Conservation (phyloP, 2,797 vertebrate species). For the Acropternis orthonyx region DNA sequence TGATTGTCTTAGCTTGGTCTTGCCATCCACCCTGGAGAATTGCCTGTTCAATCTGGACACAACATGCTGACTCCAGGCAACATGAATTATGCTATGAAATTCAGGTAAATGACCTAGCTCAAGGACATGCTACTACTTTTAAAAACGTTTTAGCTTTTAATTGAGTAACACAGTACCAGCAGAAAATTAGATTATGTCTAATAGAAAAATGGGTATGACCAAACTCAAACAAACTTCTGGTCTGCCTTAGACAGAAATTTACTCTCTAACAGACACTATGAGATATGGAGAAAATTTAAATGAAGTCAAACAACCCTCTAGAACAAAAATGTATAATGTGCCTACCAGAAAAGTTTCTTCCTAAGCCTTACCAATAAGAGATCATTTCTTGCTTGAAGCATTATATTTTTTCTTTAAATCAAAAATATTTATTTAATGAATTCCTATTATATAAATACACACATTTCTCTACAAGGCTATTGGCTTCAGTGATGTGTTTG, state of each 20-base stretch:
- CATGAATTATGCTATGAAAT: neutral
- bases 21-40: neutral
- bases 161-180: neutral
- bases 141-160: neutral
- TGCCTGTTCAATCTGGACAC: neutral
- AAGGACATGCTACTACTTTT: neutral
- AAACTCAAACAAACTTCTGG: neutral
- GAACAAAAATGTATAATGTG: neutral
- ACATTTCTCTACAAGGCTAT: neutral
- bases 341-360: neutral
- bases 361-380: neutral
- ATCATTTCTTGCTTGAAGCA: neutral
- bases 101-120: neutral
- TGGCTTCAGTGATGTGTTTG: neutral
- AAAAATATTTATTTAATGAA: neutral
- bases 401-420: neutral
- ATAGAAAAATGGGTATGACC: neutral
- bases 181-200: slow-evolving; percentile 7
- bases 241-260: neutral
- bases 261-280: neutral
- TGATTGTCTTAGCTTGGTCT: neutral
- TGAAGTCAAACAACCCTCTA: neutral
- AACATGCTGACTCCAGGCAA: neutral
- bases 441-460: neutral
- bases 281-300: neutral